A percentile compares a stretch with the other conserved stretches of the same genome.
These are phyloP conservation scores for Thysanoteuthis rhombus DNA, from an alignment of 2,888 invertebrate genomes.

Conservation along the genomic window DNA sequence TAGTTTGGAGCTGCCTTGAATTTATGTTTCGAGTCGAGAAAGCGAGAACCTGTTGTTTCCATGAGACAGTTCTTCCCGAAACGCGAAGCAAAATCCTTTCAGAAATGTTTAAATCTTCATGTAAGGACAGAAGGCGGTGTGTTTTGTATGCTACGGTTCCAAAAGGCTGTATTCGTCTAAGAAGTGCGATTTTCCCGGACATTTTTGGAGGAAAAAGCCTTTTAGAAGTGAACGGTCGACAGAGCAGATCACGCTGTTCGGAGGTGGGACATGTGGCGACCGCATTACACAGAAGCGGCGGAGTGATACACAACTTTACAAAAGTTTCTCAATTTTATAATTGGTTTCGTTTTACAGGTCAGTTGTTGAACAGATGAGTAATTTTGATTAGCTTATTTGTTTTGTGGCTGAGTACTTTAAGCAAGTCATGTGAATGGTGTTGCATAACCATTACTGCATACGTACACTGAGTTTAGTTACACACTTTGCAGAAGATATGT, in stretches of 20 bases:
- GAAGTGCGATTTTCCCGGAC: not conserved
- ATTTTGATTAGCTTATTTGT: not conserved
- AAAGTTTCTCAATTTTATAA: not conserved
- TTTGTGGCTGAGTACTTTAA: too few species aligned
- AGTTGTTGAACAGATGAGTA: not conserved
- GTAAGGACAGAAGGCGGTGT: not conserved
- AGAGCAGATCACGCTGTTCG: too few species aligned
- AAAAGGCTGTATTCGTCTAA: not conserved
- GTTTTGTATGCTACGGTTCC: not conserved
- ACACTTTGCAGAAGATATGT: too few species aligned
- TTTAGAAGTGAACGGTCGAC: not conserved
- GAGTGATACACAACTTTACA: not conserved
- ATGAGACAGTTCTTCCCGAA: not conserved
- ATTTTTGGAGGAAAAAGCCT: not conserved
- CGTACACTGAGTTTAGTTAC: too few species aligned
- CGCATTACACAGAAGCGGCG: not conserved
- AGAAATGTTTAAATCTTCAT: not conserved
- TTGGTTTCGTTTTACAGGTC: not conserved
- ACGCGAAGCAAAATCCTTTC: not conserved
- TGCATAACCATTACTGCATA: too few species aligned
- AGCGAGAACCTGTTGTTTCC: not conserved
- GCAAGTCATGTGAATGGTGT: too few species aligned
- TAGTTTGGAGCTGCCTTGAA: not conserved
- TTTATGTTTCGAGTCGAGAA: not conserved
- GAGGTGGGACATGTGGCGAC: not conserved